These are phyloP conservation scores for Brachypterus glaber DNA, from an alignment of 2,888 invertebrate species.

Conservation along the genomic window DNA sequence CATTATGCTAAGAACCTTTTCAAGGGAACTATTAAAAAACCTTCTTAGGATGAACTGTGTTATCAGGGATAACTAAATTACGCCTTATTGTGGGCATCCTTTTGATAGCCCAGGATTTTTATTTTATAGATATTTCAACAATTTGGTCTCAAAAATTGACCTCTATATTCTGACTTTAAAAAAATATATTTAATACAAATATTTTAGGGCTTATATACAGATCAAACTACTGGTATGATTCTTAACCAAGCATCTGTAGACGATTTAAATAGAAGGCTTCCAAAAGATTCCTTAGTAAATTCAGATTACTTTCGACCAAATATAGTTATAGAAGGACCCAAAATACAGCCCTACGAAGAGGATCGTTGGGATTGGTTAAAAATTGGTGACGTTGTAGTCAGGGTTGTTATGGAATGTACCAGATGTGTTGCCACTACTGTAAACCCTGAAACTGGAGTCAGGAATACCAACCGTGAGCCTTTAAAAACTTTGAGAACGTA, in stretches of 20 bases:
- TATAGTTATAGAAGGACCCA: slow-evolving; percentile 42
- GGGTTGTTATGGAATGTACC: slow-evolving; percentile 46
- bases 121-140: neutral
- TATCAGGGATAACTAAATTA: no score
- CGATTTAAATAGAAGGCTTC: slow-evolving; percentile 42
- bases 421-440: slow-evolving; percentile 42
- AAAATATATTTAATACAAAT: neutral
- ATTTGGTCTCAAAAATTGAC: neutral
- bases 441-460: slow-evolving; percentile 41
- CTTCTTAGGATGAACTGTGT: no score
- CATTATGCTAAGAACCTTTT: no score
- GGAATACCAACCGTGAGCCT: slow-evolving; percentile 42
- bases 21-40: no score
- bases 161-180: neutral
- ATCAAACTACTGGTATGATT: slow-evolving; percentile 45
- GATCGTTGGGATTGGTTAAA: slow-evolving; percentile 50
- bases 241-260: slow-evolving; percentile 44
- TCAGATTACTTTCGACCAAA: slow-evolving; percentile 47
- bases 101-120: no score
- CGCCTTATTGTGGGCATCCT: no score
- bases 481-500: slow-evolving; percentile 45
- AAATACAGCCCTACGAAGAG: slow-evolving; percentile 40
- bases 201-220: slow-evolving; percentile 43
- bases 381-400: slow-evolving; percentile 44
- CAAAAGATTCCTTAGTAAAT: slow-evolving; percentile 32